A percentile compares a stretch with the other conserved stretches of the same genome.
phyloP scores from a whole-genome alignment of 2,797 vertebrate species.

The Picus viridis region DNA sequence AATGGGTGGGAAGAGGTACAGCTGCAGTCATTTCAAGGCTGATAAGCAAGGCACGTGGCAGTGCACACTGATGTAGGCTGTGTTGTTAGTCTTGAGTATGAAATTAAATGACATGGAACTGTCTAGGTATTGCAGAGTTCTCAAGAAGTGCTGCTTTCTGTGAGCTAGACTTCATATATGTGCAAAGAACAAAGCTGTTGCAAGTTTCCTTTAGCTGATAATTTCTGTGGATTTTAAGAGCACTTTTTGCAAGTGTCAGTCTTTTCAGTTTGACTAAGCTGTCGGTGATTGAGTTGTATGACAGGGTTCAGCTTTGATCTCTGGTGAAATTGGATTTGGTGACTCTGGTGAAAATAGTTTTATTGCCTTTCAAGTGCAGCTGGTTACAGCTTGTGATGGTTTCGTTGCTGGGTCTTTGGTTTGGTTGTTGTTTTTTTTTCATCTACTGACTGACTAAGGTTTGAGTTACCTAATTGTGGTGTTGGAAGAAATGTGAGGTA shows the following conservation, averaged over 20 bases:
- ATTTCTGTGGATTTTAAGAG: background rate
- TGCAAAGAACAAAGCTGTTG: background rate
- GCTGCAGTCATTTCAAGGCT: background rate
- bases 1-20: background rate
- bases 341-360: conserved; percentile 1
- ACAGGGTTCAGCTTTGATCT: background rate
- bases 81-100: background rate
- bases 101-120: background rate
- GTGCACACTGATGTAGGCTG: background rate
- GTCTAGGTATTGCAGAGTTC: background rate
- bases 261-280: background rate
- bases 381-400: background rate
- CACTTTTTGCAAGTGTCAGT: background rate
- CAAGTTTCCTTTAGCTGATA: background rate
- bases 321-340: background rate
- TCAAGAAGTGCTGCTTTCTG: background rate
- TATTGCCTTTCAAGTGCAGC: background rate
- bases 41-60: background rate
- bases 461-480: background rate
- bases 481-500: background rate
- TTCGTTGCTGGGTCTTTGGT: background rate
- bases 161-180: background rate
- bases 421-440: background rate
- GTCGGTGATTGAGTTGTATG: background rate
- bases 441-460: background rate